Evolutionary conservation across 2,113 vertebrate species (phyloP), one percentile per base, ranked within the genome.

Genomic region (Tragulus kanchil): DNA sequence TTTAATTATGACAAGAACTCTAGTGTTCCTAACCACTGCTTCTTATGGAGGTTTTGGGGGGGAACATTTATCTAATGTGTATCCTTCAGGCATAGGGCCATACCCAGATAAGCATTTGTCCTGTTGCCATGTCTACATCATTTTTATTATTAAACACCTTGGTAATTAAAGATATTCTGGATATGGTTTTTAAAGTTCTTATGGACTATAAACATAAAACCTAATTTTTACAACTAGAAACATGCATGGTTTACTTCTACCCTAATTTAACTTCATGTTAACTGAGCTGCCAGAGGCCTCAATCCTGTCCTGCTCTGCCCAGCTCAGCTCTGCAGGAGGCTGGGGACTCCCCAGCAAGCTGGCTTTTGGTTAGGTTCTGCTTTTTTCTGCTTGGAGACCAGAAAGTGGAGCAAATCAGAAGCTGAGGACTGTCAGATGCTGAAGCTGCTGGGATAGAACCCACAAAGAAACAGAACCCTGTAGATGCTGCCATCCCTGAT

Each of bases 151-250:
- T 86, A 85, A 78, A 69, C 45, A 81, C 62, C 87, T 62, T 64
- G 36, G 91, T 31, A 17, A 93, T 73, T 95, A 88, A 78, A 85
- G 85, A 56, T 77, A 16, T 16, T 92, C 71, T 50, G 45, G 4
- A 17, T 81, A 79, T 6, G n/a, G 78, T 87, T 56, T 90, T 64
- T 79, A 82, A 86, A 95, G 42, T 88, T 71, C 19, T 48, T 62
- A 83, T 89, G 73, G 52, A 95, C 16, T 52, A 85, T 14, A 94
- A 77, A 78, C 4, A 85, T 10, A 59, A 73, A 77, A 82, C 31
- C 84, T 81, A 88, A 85, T 6, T 58, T 88, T 75, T 42, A 81
- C 58, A 82, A 61, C 4, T 86, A 48, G 77, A 85, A 48, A 79
- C 28, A 52, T 52, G 45, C 8, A 61, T 1, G 12, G 62, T 56